A percentile compares a stretch with the other conserved stretches of the same genome.
phyloP scores from a whole-genome alignment of 2,797 vertebrate species.

The Pseudotriccus pelzelni region DNA sequence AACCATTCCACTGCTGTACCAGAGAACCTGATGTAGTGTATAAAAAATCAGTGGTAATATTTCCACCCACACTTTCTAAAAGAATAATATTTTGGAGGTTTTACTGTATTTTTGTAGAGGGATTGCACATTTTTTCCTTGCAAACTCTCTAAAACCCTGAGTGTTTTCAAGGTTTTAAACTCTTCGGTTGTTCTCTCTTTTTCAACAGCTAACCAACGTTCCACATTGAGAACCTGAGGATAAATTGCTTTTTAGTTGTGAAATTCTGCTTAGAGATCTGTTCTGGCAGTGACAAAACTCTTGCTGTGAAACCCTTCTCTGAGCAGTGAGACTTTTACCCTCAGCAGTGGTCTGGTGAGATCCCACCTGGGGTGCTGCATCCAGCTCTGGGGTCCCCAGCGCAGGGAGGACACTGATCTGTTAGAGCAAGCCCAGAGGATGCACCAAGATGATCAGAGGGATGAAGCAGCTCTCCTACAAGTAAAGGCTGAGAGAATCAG shows the following conservation, averaged over 20 bases:
- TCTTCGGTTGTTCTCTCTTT: neutral
- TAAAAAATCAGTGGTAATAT: neutral
- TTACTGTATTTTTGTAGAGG: neutral
- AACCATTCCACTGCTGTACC: neutral
- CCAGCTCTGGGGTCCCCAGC: neutral
- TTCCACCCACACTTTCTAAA: neutral
- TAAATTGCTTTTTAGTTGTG: neutral
- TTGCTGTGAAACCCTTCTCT: neutral
- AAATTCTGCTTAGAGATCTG: neutral
- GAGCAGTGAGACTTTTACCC: neutral
- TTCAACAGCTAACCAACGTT: neutral
- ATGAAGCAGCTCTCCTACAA: neutral
- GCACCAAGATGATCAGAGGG: neutral
- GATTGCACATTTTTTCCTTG: neutral
- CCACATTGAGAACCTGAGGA: neutral
- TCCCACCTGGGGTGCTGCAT: neutral
- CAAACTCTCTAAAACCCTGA: neutral
- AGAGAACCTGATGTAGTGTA: neutral
- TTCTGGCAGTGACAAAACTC: neutral
- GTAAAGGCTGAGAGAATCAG: neutral
- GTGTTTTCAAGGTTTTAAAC: neutral
- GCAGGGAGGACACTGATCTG: neutral
- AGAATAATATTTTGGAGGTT: neutral
- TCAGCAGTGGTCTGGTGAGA: neutral
- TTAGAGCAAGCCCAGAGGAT: neutral